Evolutionary conservation across 2,797 vertebrate species (phyloP).

Genomic region (Aythya fuligula): DNA sequence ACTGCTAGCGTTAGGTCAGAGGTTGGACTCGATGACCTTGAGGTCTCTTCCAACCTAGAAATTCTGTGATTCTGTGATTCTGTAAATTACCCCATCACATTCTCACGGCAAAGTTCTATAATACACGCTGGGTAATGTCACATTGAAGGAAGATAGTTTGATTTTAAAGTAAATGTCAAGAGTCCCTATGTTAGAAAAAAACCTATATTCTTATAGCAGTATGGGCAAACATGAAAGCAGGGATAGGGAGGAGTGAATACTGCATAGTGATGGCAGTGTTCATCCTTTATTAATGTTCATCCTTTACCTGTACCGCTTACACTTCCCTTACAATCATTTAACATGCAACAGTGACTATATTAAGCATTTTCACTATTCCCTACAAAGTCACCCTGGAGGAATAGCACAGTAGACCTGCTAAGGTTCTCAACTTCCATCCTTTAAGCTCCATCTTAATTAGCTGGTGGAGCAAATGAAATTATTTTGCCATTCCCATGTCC

Average conservation of each 20-base stretch:
- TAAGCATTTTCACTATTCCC: constrained; percentile 61
- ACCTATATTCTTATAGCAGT: not conserved
- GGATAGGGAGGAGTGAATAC: not conserved
- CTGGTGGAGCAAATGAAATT: constrained; percentile 61
- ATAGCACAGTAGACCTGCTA: constrained; percentile 41
- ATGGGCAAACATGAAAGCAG: not conserved
- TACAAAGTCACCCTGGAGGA: constrained; percentile 69
- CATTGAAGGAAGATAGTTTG: not conserved
- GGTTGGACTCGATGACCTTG: too few relatives aligned
- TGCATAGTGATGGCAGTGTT: not conserved
- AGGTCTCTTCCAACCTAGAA: too few relatives aligned
- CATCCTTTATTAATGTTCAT: not conserved
- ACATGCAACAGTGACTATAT: constrained; percentile 48
- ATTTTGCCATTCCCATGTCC: constrained; percentile 67
- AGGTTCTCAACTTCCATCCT: constrained; percentile 60
- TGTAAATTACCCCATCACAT: not conserved
- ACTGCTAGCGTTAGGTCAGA: too few relatives aligned
- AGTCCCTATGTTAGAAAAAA: not conserved
- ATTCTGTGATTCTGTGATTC: too few relatives aligned
- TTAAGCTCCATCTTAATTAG: constrained; percentile 76
- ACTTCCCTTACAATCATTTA: constrained; percentile 59
- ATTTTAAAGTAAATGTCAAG: constrained; percentile 4
- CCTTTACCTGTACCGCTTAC: not conserved
- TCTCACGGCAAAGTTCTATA: not conserved
- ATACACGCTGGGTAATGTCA: fast-evolving